Percentiles rank a stretch among this genome's conserved stretches.
Conservation (phyloP, 1,140 invertebrate species). For the Dendrolimus kikuchii region DNA sequence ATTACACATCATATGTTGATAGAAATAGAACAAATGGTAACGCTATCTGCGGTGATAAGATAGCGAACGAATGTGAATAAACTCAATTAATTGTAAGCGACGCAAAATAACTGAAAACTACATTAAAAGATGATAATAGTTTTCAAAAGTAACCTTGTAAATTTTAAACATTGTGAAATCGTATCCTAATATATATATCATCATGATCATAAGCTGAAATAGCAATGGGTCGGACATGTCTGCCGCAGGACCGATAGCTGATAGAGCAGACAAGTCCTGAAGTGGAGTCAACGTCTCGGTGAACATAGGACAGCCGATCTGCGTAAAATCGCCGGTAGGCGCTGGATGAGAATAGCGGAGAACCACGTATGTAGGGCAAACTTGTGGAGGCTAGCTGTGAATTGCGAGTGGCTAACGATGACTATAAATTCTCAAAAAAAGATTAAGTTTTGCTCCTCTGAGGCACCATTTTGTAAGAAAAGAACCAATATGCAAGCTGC, state of each 20-base stretch:
- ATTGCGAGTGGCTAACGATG: too few species aligned
- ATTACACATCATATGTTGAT: constrained; percentile 9
- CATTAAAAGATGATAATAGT: neutral
- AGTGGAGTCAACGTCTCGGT: too few species aligned
- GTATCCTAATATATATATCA: neutral
- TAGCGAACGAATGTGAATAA: constrained; percentile 5
- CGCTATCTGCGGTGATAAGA: constrained; percentile 12
- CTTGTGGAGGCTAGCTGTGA: too few species aligned
- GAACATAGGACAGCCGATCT: neutral
- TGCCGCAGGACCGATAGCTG: too few species aligned
- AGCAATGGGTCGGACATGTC: too few species aligned
- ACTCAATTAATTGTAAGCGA: neutral
- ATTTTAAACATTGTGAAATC: constrained; percentile 2
- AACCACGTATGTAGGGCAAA: too few species aligned
- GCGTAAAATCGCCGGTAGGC: neutral
- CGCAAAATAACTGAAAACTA: too few species aligned
- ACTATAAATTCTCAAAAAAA: too few species aligned
- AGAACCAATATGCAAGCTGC: too few species aligned
- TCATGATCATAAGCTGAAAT: neutral
- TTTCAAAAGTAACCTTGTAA: neutral
- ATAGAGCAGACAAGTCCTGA: too few species aligned
- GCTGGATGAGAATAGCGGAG: neutral
- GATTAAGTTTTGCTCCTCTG: too few species aligned
- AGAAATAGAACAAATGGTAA: constrained; percentile 9
- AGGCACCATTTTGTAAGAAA: too few species aligned